These are phyloP conservation scores for Drosophila teissieri DNA, from an alignment of 1,140 invertebrate species.

Conservation along the genomic window DNA sequence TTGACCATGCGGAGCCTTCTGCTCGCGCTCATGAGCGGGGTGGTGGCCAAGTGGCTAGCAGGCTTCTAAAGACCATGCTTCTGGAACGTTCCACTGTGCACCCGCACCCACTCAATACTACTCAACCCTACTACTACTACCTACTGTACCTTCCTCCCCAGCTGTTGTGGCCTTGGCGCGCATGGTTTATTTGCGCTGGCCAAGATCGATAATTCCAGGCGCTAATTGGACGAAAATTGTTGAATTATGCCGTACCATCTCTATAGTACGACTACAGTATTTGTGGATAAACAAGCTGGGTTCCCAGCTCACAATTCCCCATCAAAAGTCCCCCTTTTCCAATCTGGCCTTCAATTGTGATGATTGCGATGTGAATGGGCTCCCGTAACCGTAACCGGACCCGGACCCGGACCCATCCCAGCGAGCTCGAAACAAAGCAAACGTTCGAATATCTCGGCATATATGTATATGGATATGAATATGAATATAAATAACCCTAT, in stretches of 20 bases:
- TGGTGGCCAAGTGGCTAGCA: slow-evolving; percentile 13
- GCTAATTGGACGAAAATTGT: slow-evolving; percentile 41
- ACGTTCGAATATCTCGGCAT: slow-evolving; percentile 51
- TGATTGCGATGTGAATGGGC: slow-evolving; percentile 26
- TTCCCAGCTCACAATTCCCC: slow-evolving; percentile 5
- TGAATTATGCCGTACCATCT: slow-evolving; percentile 37
- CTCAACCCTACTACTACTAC: background rate
- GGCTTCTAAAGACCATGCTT: slow-evolving; percentile 13
- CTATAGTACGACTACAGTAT: slow-evolving; percentile 3
- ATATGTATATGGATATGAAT: background rate
- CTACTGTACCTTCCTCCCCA: slow-evolving; percentile 11
- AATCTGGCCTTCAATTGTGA: slow-evolving; percentile 60
- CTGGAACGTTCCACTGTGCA: slow-evolving; percentile 31
- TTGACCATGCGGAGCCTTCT: background rate
- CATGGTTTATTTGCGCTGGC: slow-evolving; percentile 8
- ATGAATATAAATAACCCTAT: slow-evolving; percentile 8
- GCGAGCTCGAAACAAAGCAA: slow-evolving; percentile 15
- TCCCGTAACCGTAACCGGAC: background rate
- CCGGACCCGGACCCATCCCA: slow-evolving; percentile 9
- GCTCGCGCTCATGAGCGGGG: background rate
- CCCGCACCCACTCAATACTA: slow-evolving; percentile 1
- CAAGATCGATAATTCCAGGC: slow-evolving; percentile 42
- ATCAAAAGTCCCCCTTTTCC: background rate
- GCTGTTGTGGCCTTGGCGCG: slow-evolving; percentile 4
- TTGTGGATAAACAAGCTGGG: background rate